Evolutionary conservation across 2,797 vertebrate species (phyloP), one percentile per base, ranked within the genome.

Genomic region (Heteromormyrus szaboi): DNA sequence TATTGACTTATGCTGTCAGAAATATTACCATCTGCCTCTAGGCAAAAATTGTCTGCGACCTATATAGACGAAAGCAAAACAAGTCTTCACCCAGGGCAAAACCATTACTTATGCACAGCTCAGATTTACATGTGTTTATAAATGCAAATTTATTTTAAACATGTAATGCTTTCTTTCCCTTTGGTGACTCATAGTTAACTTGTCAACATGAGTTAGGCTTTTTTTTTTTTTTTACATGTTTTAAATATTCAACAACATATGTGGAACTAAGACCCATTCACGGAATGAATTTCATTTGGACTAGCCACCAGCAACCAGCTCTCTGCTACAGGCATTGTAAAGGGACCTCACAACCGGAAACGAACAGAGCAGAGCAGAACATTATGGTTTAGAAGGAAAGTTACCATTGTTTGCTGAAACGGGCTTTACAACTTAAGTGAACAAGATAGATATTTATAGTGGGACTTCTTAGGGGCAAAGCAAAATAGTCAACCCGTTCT

Each of bases 1-100:
- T 95, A 96, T 96, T 93, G 94, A 96, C 91, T 89, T 91, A 59
- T 84, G 4, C 65, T 22, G 25, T 68, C 8, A 83, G 41, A 50
- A 37, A 50, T 25, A 65, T 79, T 83, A 25, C 85, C 11, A 62
- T 89, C 79, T 86, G 48, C 51, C 29, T 89, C 37, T 2, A 17
- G 50, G 89, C 86, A 90, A 91, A 91, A 91, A 89, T 19, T 89
- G 54, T 12, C 79, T 85, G 50, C 19, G 89, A 87, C 90, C 51
- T 68, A 87, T 90, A 87, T 50, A 86, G 46, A 81, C 6, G 86
- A 88, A 90, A 89, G 12, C 22, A 59, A 76, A 44, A 79, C n/a
- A 50, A 87, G 68, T 50, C 7, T 33, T 29, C 41, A 37, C 68
- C 37, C 85, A n/a, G 22, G 25, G 72, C 33, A 25, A 72, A 62